Percentiles rank a stretch among this genome's conserved stretches.
phyloP scores from a whole-genome alignment of 1,140 invertebrate species.

The Contarinia nasturtii region DNA sequence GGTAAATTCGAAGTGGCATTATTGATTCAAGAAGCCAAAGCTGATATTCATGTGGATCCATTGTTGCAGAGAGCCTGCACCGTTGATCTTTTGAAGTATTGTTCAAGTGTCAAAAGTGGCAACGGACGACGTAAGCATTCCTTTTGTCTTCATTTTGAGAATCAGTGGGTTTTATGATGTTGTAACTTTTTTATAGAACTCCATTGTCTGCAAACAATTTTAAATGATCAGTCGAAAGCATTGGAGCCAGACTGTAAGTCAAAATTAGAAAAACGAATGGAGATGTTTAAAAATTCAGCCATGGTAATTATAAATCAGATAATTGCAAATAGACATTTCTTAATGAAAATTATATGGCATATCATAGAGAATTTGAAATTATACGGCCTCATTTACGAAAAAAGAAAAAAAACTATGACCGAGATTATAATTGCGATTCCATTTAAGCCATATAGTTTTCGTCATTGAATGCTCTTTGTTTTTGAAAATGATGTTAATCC shows the following conservation, averaged over 20 bases:
- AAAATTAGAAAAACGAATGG: conserved; percentile 57
- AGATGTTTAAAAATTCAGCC: conserved; percentile 77
- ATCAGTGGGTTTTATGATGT: neutral
- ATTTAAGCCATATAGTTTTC: no score
- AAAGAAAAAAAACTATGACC: no score
- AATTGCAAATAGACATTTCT: neutral
- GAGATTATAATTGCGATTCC: no score
- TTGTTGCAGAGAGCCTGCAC: conserved; percentile 56
- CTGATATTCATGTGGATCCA: conserved; percentile 70
- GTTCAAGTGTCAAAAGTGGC: conserved; percentile 62
- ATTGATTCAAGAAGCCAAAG: conserved; percentile 57
- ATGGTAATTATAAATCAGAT: conserved; percentile 33
- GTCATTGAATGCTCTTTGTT: no score
- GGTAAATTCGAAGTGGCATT: conserved; percentile 59
- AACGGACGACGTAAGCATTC: conserved; percentile 57
- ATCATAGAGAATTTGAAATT: no score
- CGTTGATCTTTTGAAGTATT: conserved; percentile 65
- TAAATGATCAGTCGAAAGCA: conserved; percentile 43
- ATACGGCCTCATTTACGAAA: no score
- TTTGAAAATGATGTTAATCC: no score
- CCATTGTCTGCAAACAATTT: conserved; percentile 54
- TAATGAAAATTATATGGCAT: no score
- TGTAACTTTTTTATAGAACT: conserved; percentile 41
- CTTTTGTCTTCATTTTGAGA: neutral
- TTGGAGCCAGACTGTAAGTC: conserved; percentile 56